These are phyloP conservation scores for Megaptera novaeangliae DNA, from an alignment of 2,113 vertebrate genomes.

Conservation along the genomic window DNA sequence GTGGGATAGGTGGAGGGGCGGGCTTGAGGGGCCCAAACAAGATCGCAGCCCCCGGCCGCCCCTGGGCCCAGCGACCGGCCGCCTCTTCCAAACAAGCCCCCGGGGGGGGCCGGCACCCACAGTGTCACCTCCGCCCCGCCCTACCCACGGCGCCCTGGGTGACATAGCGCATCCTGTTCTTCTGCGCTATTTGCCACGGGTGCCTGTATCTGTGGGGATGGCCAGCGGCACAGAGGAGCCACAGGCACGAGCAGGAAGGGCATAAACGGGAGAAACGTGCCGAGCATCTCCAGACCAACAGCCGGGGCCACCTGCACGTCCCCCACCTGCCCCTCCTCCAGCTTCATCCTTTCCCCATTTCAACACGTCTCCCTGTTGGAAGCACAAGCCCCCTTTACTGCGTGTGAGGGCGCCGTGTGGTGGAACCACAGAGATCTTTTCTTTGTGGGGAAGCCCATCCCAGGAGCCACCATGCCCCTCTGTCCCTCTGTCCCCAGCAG, in stretches of 20 bases:
- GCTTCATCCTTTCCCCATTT: no score
- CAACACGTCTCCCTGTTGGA: accelerated
- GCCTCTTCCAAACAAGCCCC: not conserved
- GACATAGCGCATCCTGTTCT: not conserved
- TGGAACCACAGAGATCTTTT: no score
- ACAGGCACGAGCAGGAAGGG: not conserved
- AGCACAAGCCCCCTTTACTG: not conserved
- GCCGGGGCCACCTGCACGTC: no score
- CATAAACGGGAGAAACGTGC: not conserved
- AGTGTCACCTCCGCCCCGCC: not conserved
- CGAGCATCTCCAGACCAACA: accelerated
- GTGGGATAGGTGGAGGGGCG: not conserved
- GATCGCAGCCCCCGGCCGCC: accelerated
- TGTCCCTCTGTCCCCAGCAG: no score
- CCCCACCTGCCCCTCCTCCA: not conserved
- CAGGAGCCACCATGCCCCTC: no score
- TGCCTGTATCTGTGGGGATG: not conserved
- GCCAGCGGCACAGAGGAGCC: not conserved
- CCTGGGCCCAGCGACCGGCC: not conserved
- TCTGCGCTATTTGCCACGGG: accelerated
- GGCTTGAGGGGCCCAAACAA: no score
- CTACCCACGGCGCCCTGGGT: not conserved
- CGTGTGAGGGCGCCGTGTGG: no score
- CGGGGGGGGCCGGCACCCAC: accelerated
- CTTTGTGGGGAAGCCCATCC: no score